Conservation (phyloP, 2,797 vertebrate species). For the Rhynchonycteris naso region DNA sequence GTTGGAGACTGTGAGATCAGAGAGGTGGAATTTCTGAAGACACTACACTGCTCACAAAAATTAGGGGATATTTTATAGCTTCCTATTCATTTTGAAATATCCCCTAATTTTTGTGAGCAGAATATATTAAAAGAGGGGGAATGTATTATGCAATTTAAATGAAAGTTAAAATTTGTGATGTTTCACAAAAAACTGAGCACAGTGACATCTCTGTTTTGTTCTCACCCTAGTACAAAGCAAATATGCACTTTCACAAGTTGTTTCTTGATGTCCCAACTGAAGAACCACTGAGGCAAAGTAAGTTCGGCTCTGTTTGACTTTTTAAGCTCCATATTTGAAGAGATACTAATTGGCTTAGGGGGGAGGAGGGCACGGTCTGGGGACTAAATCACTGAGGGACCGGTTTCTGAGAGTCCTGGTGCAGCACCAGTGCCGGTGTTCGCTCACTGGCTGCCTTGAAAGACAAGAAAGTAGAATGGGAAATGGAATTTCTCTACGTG, state of each 20-base stretch:
- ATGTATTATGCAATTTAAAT: background rate
- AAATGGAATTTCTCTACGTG: background rate
- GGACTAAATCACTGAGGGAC: background rate
- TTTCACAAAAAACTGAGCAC: background rate
- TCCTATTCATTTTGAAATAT: no score
- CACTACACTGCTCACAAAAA: no score
- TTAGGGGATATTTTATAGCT: no score
- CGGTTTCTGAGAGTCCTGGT: background rate
- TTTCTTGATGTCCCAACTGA: constrained; percentile 94
- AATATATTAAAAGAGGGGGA: background rate
- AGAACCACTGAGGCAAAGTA: constrained; percentile 94
- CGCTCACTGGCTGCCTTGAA: background rate
- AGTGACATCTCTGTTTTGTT: constrained; percentile 45
- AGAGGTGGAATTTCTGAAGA: background rate
- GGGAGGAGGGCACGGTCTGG: background rate
- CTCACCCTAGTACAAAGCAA: constrained; percentile 92
- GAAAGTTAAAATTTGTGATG: background rate
- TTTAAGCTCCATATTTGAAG: background rate
- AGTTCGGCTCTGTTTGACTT: constrained; percentile 78
- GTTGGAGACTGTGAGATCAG: background rate
- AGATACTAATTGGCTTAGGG: background rate
- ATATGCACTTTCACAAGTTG: constrained; percentile 96
- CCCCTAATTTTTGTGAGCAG: no score
- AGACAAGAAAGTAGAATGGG: background rate
- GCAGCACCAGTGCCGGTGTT: no score